Base-by-base conservation (phyloP, 2,888 invertebrate genomes). In the Amphipoea lucens region DNA sequence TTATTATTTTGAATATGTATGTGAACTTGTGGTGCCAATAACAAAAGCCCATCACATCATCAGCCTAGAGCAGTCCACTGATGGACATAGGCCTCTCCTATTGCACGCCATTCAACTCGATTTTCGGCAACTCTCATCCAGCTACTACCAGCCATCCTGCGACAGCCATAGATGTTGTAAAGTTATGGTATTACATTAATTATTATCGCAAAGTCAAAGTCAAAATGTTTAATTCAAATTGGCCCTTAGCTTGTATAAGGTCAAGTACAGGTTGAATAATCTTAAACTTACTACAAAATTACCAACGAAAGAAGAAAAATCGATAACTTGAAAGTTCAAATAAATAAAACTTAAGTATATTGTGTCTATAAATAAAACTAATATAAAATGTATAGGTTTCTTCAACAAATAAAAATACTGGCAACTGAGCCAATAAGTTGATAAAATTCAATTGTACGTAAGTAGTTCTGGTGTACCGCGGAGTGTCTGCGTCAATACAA, bases 401-500 rank as follows among this genome's bases (percentile, higher is more conserved):
- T 57, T 65, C 42, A 62, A 69, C 23, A 69, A 57, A 80, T 66
- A 83, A 42, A 23, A 71, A 54, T 63, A 75, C 62, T 62, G 54
- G 68, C 65, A 73, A 72, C 68, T 1, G 67, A 48, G 54, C 70
- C 78, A 79, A 82, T 80, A 78, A 78, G 29, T 75, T 71, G 57
- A 73, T 76, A 77, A 76, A 76, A 83, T 87, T 78, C 82, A 85
- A 87, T 86, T 81, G 78, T 72, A 81, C 74, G 74, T 76, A 57
- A 86, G 76, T 76, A 87, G 69, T 75, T 65, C 67, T 78, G 79
- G 74, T 69, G 23, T 65, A 87, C 77, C 81, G 42, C 62, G 42
- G 78, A 76, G 81, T 78, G 76, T 74, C 78, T 81, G 87, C 40
- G 54, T 79, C 76, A 71, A 84, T 87, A 86, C 77, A 87, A 87